Percentiles rank a stretch among this genome's conserved stretches.
phyloP scores from a whole-genome alignment of 2,888 invertebrate genomes.

The Limenitis camilla region DNA sequence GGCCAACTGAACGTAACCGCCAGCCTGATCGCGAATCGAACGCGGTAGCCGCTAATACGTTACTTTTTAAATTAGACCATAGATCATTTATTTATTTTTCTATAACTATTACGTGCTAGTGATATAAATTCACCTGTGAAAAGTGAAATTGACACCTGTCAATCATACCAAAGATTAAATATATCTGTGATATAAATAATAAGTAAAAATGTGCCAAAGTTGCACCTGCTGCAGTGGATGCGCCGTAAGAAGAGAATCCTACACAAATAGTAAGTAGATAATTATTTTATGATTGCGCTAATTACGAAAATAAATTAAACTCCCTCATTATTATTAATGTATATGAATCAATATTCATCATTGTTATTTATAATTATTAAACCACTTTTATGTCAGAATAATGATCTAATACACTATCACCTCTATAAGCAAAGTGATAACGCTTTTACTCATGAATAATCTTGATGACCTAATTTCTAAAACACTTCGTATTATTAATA shows the following conservation, averaged over 20 bases:
- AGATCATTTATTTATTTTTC: constrained; percentile 19
- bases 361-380: background rate
- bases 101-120: constrained; percentile 40
- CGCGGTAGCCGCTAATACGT: constrained; percentile 23
- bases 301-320: background rate
- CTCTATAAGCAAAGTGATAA: constrained; percentile 6
- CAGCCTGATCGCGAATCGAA: constrained; percentile 41
- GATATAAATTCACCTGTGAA: constrained; percentile 31
- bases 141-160: constrained; percentile 18
- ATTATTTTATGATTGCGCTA: constrained; percentile 8
- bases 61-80: constrained; percentile 26
- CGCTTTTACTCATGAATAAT: constrained; percentile 13
- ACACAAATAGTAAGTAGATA: constrained; percentile 44
- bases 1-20: constrained; percentile 62
- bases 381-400: constrained; percentile 1
- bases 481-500: background rate
- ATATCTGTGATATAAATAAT: constrained; percentile 53
- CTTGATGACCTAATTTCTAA: constrained; percentile 20
- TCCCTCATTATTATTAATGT: too few relatives aligned
- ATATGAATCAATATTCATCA: background rate
- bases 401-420: constrained; percentile 4
- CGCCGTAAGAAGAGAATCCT: constrained; percentile 38
- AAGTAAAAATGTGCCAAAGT: constrained; percentile 43
- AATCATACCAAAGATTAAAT: constrained; percentile 42
- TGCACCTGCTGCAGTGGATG: constrained; percentile 49